Evolutionary conservation across 2,797 vertebrate genomes (phyloP).

Genomic region (Sparidentex hasta): DNA sequence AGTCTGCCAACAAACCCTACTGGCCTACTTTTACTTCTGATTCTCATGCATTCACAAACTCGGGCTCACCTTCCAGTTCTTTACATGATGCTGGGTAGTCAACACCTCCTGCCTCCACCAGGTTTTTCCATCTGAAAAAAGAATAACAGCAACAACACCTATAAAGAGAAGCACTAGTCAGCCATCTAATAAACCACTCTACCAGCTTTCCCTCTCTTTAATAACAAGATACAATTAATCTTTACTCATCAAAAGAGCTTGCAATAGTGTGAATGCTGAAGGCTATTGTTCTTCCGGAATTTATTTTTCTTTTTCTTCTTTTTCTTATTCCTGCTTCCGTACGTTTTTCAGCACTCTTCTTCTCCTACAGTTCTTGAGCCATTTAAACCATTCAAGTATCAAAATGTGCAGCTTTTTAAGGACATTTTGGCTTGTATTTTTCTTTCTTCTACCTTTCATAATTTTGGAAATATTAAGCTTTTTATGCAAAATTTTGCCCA

Average conservation of each 20-base stretch:
- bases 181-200: neutral
- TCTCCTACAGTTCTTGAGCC: too few species aligned
- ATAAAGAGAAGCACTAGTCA: neutral
- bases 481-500: too few species aligned
- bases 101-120: conserved; percentile 65
- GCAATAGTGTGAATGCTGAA: too few species aligned
- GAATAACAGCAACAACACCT: neutral
- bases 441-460: too few species aligned
- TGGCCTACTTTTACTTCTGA: conserved; percentile 21
- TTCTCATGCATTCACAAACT: conserved; percentile 1
- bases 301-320: too few species aligned
- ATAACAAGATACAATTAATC: conserved; percentile 1
- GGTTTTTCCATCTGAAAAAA: conserved; percentile 79
- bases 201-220: neutral
- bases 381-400: too few species aligned
- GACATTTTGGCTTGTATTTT: too few species aligned
- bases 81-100: conserved; percentile 77
- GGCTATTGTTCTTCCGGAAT: too few species aligned
- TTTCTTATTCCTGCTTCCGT: too few species aligned
- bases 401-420: too few species aligned
- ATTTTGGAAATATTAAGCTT: too few species aligned
- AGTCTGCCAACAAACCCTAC: conserved; percentile 25
- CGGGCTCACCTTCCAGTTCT: conserved; percentile 81
- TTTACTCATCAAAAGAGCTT: neutral
- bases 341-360: too few species aligned